Evolutionary conservation across 2,113 vertebrate genomes (phyloP), one percentile per base, ranked within the genome.

Genomic region (Beaufortia kweichowensis): DNA sequence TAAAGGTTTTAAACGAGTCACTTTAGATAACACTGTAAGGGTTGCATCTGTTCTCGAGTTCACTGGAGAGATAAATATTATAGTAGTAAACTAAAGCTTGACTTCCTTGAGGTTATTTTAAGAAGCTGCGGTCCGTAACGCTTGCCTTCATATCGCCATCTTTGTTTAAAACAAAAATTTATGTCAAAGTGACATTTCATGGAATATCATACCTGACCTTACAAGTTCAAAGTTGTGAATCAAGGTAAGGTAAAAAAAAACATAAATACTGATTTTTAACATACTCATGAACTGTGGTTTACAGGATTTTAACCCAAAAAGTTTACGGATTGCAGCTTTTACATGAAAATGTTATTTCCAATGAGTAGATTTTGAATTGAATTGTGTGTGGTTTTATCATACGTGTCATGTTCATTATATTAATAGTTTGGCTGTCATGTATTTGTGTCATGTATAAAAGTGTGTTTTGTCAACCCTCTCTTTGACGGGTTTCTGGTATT

Each of bases 371-470:
- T 24, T 39, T 9, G 12, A 29, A 50, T 63, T 71, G 21, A 17
- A 29, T 26, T 53, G 28, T 3, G 14, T 78, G 65, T 77, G 29
- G 21, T 78, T 73, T 72, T 64, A 80, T 79, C 83, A 74, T 87
- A 70, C n/a, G n/a, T n/a, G n/a, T 69, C 78, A 46, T 81, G 66
- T 68, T 65, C 77, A 63, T 88, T 80, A 68, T 85, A 78, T 87
- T 87, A 89, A 90, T 86, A 80, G 62, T 76, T 75, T 88, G 85
- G 76, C 84, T 90, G 81, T 84, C 86, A 83, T 87, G 79, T 86
- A 76, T 87, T 79, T n/a, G n/a, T n/a, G n/a, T n/a, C n/a, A n/a
- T 83, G 80, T 79, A 82, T 81, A 85, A 64, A 88, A 84, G 78
- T 82, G 79, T 82, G 82, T 82, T 87, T 88, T 87, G 77, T 41